phyloP scores from a whole-genome alignment of 2,888 invertebrate species.

The Calliopum simillimum region DNA sequence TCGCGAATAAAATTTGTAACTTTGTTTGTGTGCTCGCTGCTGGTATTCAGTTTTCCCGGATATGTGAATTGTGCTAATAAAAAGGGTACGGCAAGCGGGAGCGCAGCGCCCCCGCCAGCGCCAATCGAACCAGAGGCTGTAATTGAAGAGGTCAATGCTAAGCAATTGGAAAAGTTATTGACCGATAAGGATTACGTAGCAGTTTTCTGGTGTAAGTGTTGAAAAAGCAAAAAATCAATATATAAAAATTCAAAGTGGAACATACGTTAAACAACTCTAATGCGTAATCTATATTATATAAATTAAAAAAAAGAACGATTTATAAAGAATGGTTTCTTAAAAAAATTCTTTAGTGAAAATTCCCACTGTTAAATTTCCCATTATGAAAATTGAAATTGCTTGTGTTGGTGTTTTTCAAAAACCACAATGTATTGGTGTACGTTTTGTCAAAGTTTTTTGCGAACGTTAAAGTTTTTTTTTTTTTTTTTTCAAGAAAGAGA shows the following conservation, averaged over 20 bases:
- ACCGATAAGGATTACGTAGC: slow-evolving; percentile 94
- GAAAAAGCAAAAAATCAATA: slow-evolving; percentile 33
- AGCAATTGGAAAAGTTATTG: slow-evolving; percentile 89
- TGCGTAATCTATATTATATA: background rate
- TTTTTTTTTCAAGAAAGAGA: too few species aligned
- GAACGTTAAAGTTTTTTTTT: too few species aligned
- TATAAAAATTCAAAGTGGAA: background rate
- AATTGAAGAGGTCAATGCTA: slow-evolving; percentile 94
- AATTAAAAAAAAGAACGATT: slow-evolving; percentile 6
- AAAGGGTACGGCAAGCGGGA: slow-evolving; percentile 58
- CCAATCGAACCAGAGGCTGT: slow-evolving; percentile 74
- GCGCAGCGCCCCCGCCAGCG: slow-evolving; percentile 64
- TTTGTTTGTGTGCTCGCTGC: slow-evolving; percentile 65
- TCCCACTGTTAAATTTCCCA: too few species aligned
- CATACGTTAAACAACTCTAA: background rate
- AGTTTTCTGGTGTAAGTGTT: slow-evolving; percentile 95
- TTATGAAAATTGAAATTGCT: too few species aligned
- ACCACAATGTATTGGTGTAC: too few species aligned
- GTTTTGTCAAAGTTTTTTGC: too few species aligned
- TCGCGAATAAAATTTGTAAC: slow-evolving; percentile 67
- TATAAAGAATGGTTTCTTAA: too few species aligned
- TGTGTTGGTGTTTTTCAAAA: too few species aligned
- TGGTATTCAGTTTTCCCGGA: slow-evolving; percentile 67
- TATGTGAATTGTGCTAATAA: slow-evolving; percentile 67
- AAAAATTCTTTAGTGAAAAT: too few species aligned